Evolutionary conservation across 2,113 vertebrate genomes (phyloP), one percentile per base, ranked within the genome.

Genomic region (Caranx ignobilis): DNA sequence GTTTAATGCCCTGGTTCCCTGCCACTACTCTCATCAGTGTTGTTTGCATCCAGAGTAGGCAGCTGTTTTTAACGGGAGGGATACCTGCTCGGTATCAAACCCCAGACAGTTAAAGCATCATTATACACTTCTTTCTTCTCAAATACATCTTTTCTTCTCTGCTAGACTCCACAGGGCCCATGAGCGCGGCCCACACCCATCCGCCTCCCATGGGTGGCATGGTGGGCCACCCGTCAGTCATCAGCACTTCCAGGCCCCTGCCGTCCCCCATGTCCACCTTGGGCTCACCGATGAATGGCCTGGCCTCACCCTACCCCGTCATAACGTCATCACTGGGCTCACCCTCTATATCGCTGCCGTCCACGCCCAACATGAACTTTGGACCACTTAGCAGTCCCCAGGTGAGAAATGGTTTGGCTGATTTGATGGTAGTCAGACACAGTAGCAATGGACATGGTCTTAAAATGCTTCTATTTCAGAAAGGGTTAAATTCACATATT

Each of bases 281-380:
- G 83, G 92, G 91, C 34, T 94, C 94, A 0, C 87, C 93, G 0
- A 91, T 95, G 90, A 95, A 95, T 0, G 93, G 95, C 71, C 72
- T 96, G 81, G 89, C 93, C 18, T 95, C 95, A 0, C 94, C 95
- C 10, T 96, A 95, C 84, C 92, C 94, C 0, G 95, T 96, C 78
- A 96, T 96, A 77, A 93, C 95, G 15, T 94, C 95, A 1, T 95
- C 95, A 6, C 82, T 95, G 56, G 92, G 90, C 43, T 95, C 94
- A 0, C 93, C 95, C 2, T 90, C 93, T 10, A 10, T 92, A 69
- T 94, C 94, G 1, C 77, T 95, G 77, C 93, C 93, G 9, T 94
- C 94, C 69, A 94, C 93, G 3, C 94, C 94, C 47, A 92, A 79
- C 71, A 91, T 95, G 87, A 93, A 91, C 81, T 96, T 94, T 41